Evolutionary conservation across 2,113 vertebrate genomes (phyloP).

Genomic region (Zapus hudsonius): DNA sequence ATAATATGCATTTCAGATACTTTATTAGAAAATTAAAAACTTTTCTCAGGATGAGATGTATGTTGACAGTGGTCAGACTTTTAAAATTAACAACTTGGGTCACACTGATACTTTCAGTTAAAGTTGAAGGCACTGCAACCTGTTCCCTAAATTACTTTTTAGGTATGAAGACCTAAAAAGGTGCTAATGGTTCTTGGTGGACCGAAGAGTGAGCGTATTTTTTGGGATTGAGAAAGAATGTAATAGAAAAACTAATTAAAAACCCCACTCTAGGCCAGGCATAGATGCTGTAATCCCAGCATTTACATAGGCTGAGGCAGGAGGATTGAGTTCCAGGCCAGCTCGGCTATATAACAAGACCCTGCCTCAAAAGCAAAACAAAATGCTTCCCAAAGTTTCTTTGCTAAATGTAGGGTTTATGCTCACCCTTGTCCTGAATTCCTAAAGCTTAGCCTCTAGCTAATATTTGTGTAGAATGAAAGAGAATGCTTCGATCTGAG

Average conservation of each 20-base stretch:
- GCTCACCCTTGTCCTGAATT: slow-evolving; percentile 2
- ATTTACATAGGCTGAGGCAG: not conserved
- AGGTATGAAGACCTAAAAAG: not conserved
- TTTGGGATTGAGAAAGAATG: not conserved
- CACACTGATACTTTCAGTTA: not conserved
- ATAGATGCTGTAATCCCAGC: not conserved
- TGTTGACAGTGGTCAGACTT: not conserved
- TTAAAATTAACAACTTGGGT: slow-evolving; percentile 10
- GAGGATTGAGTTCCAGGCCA: not conserved
- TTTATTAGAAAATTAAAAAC: not conserved
- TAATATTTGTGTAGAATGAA: slow-evolving; percentile 1
- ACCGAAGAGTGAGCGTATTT: not conserved
- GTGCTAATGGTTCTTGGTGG: not conserved
- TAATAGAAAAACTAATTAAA: slow-evolving; percentile 6
- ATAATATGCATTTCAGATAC: not conserved
- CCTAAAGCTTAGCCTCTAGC: not conserved
- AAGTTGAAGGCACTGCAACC: not conserved
- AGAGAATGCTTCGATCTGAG: slow-evolving; percentile 12
- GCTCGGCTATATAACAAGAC: not conserved
- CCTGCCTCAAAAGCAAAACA: not conserved
- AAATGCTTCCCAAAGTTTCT: not conserved
- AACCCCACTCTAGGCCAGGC: too few species aligned
- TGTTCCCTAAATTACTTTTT: not conserved
- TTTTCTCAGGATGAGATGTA: not conserved
- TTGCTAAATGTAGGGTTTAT: slow-evolving; percentile 12